phyloP scores from a whole-genome alignment of 2,888 invertebrate species.

The Odiellus spinosus region DNA sequence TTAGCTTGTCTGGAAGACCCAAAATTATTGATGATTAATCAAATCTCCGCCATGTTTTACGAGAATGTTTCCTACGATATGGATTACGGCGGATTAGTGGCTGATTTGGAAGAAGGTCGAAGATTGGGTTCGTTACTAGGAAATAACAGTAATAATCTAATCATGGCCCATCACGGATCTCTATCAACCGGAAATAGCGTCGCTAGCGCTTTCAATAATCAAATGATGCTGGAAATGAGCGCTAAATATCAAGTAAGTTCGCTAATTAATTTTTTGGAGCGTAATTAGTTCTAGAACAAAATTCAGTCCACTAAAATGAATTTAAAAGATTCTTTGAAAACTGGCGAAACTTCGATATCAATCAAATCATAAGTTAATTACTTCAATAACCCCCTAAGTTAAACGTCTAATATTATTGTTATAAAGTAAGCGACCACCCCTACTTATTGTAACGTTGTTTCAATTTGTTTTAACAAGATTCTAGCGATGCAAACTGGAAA shows the following conservation, averaged over 20 bases:
- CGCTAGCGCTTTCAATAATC: conserved; percentile 18
- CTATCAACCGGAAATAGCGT: conserved; percentile 14
- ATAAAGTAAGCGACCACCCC: too few relatives aligned
- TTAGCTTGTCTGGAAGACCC: conserved; percentile 18
- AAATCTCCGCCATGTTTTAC: conserved; percentile 18
- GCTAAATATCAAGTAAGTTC: conserved; percentile 18
- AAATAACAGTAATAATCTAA: conserved; percentile 2
- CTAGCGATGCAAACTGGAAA: too few relatives aligned
- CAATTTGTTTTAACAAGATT: too few relatives aligned
- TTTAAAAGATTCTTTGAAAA: too few relatives aligned
- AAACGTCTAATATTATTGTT: too few relatives aligned
- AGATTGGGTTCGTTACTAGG: conserved; percentile 14
- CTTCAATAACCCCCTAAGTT: too few relatives aligned
- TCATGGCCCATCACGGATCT: conserved; percentile 12
- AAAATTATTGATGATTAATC: conserved; percentile 17
- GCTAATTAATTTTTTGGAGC: background rate
- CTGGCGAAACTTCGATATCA: too few relatives aligned
- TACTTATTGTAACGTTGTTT: too few relatives aligned
- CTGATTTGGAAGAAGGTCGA: conserved; percentile 16
- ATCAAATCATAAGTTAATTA: too few relatives aligned
- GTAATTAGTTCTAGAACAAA: too few relatives aligned
- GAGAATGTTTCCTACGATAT: conserved; percentile 19
- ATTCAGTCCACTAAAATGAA: too few relatives aligned
- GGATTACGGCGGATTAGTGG: conserved; percentile 17
- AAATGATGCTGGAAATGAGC: conserved; percentile 21